These are phyloP conservation scores for Cephus spinipes DNA, from an alignment of 2,888 invertebrate genomes.

Conservation along the genomic window DNA sequence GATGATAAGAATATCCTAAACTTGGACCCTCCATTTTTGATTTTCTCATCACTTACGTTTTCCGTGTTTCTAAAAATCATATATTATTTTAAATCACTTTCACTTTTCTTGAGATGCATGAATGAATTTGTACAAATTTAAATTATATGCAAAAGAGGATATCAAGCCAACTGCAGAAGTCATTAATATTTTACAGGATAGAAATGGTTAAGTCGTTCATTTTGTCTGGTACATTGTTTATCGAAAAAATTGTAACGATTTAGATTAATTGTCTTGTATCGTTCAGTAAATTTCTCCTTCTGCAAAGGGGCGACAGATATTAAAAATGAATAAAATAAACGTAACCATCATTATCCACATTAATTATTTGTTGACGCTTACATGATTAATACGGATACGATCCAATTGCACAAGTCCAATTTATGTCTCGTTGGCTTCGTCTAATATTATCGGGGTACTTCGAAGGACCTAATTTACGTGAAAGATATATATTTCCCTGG, in stretches of 20 bases:
- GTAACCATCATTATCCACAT: not conserved
- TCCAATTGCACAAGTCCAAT: constrained; percentile 1
- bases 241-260: not conserved
- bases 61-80: not conserved
- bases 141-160: not conserved
- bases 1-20: constrained; percentile 86
- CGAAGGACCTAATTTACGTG: not conserved
- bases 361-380: not conserved
- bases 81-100: not conserved
- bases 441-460: not conserved
- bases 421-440: not conserved
- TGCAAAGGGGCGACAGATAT: not conserved
- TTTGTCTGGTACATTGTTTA: not conserved
- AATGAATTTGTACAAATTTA: not conserved
- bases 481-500: not conserved
- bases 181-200: not conserved
- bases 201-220: not conserved
- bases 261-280: not conserved
- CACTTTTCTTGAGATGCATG: not conserved
- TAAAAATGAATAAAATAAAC: not conserved
- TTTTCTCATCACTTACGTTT: constrained; percentile 44
- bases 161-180: not conserved
- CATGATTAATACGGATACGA: not conserved
- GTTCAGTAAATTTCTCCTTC: not conserved
- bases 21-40: constrained; percentile 70